Evolutionary conservation across 2,113 vertebrate genomes (phyloP).

Genomic region (Notothenia coriiceps): DNA sequence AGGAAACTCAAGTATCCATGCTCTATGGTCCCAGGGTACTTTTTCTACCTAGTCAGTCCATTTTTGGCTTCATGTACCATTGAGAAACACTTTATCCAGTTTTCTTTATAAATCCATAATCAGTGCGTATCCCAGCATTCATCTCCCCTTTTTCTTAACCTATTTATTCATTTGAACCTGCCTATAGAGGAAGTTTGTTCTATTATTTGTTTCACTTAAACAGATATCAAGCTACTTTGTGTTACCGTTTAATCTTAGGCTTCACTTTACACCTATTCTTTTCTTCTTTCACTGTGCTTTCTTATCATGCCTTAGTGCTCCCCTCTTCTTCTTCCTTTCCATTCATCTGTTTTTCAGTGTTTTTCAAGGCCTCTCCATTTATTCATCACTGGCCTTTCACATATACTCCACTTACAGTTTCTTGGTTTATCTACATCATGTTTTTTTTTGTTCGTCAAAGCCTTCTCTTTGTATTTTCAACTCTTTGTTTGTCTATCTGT

Average conservation of each 20-base stretch:
- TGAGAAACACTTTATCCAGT: no score
- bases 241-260: conserved; percentile 19
- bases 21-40: no score
- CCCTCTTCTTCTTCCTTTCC: neutral
- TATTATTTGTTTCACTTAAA: conserved; percentile 34
- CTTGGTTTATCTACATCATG: neutral
- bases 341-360: conserved; percentile 1
- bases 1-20: no score
- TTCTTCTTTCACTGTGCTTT: conserved; percentile 13
- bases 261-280: conserved; percentile 22
- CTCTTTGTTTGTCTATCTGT: conserved; percentile 51
- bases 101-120: neutral
- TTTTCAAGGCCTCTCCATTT: conserved; percentile 14
- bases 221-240: conserved; percentile 4
- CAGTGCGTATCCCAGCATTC: conserved; percentile 5
- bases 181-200: neutral
- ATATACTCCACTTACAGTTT: neutral
- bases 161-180: neutral
- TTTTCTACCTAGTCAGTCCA: no score
- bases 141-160: neutral
- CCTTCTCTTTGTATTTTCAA: conserved; percentile 50
- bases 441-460: conserved; percentile 13
- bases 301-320: conserved; percentile 6
- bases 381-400: conserved; percentile 24
- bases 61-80: no score